Conservation (phyloP, 2,797 vertebrate species). For the Cyprinodon diabolis region DNA sequence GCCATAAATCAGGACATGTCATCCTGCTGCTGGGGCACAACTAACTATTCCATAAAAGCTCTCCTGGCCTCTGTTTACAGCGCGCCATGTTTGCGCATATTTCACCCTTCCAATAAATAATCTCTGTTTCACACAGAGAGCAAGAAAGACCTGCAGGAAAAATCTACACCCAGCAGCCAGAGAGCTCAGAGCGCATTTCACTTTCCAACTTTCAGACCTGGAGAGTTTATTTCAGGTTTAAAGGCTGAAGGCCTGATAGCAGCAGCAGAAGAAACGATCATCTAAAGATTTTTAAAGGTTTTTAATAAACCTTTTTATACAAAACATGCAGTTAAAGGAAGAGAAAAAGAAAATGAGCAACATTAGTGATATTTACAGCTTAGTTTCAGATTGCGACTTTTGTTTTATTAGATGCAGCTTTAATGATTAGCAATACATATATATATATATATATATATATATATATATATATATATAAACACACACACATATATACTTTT, state of each 20-base stretch:
- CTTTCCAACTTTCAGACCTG: not conserved
- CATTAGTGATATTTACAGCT: not conserved
- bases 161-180: no score
- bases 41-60: slow-evolving; percentile 88
- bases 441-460: no score
- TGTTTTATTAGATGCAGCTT: not conserved
- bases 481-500: no score
- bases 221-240: no score
- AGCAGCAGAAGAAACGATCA: no score
- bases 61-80: slow-evolving; percentile 87
- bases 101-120: slow-evolving; percentile 80
- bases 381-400: not conserved
- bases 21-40: slow-evolving; percentile 82
- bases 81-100: slow-evolving; percentile 79
- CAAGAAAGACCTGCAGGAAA: not conserved
- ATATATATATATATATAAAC: no score
- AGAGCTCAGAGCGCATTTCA: not conserved
- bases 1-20: slow-evolving; percentile 90
- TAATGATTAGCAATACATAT: not conserved
- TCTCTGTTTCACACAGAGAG: slow-evolving; percentile 21
- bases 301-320: not conserved
- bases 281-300: no score
- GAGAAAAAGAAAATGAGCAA: not conserved
- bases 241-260: no score
- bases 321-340: not conserved